Evolutionary conservation across 1,140 invertebrate genomes (phyloP).

Genomic region (Penaeus chinensis): DNA sequence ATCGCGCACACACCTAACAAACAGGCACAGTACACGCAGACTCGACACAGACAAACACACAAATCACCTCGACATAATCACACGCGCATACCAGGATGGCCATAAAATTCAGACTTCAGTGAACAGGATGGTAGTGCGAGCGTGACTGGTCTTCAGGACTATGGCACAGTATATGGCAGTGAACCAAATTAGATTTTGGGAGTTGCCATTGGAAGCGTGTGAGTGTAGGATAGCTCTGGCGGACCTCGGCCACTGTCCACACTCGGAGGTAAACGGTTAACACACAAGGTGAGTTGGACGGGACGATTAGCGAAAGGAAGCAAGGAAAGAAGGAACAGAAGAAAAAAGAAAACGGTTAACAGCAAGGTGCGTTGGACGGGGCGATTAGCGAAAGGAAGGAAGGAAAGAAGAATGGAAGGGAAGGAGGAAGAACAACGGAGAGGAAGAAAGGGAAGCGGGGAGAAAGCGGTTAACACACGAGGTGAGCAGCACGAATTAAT

Average conservation of each 20-base stretch:
- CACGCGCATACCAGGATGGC: not conserved
- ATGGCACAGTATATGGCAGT: constrained; percentile 35
- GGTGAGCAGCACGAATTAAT: no score
- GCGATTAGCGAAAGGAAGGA: not conserved
- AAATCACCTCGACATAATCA: no score
- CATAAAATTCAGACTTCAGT: not conserved
- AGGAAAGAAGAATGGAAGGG: not conserved
- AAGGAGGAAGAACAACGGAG: no score
- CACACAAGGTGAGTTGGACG: not conserved
- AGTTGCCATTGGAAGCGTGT: constrained; percentile 28
- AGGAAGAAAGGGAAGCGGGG: no score
- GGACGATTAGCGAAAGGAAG: not conserved
- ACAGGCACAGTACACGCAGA: no score
- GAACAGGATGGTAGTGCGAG: constrained; percentile 26
- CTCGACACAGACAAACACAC: no score
- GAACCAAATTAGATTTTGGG: constrained; percentile 34
- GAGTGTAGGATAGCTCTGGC: not conserved
- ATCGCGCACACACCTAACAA: no score
- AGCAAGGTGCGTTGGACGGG: no score
- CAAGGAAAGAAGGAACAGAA: not conserved
- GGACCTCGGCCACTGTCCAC: no score
- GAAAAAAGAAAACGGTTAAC: not conserved
- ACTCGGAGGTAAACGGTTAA: not conserved
- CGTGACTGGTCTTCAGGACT: constrained; percentile 20
- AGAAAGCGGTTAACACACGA: no score